These are phyloP conservation scores for Corythoichthys haematopterus DNA, from an alignment of 2,113 vertebrate genomes.

Conservation along the genomic window DNA sequence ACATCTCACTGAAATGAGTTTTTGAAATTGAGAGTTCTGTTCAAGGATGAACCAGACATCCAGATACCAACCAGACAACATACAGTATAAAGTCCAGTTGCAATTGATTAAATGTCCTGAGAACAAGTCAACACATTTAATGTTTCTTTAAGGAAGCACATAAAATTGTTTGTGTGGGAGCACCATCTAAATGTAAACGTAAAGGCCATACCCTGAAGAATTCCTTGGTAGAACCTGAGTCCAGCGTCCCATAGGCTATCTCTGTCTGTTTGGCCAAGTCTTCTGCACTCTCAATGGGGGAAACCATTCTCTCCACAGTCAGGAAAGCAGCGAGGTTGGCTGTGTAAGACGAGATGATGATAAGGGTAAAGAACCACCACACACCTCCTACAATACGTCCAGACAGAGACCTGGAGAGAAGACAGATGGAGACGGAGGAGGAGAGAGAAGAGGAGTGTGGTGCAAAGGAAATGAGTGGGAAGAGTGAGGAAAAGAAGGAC, in stretches of 20 bases:
- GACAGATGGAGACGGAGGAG: slow-evolving; percentile 12
- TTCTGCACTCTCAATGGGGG: slow-evolving; percentile 97
- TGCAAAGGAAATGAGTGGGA: not conserved
- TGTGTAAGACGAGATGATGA: slow-evolving; percentile 99
- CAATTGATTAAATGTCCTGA: not conserved
- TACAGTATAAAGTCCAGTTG: too few relatives aligned
- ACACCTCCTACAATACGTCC: slow-evolving; percentile 98
- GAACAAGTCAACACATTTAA: not conserved
- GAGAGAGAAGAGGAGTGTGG: not conserved
- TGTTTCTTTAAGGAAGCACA: not conserved
- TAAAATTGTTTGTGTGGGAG: not conserved
- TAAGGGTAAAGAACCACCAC: slow-evolving; percentile 99
- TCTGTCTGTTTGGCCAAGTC: slow-evolving; percentile 98
- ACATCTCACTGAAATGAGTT: too few relatives aligned
- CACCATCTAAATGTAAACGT: not conserved
- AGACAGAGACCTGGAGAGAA: slow-evolving; percentile 86
- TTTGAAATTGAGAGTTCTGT: too few relatives aligned
- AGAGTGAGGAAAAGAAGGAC: slow-evolving; percentile 8
- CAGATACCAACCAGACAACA: too few relatives aligned
- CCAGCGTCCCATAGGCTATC: slow-evolving; percentile 96
- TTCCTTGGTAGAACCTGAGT: slow-evolving; percentile 98
- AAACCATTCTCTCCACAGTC: slow-evolving; percentile 98
- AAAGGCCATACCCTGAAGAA: slow-evolving; percentile 90
- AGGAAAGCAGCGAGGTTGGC: slow-evolving; percentile 98
- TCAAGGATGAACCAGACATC: too few relatives aligned